These are phyloP conservation scores for Pitangus sulphuratus DNA, from an alignment of 2,797 vertebrate genomes.

Conservation along the genomic window DNA sequence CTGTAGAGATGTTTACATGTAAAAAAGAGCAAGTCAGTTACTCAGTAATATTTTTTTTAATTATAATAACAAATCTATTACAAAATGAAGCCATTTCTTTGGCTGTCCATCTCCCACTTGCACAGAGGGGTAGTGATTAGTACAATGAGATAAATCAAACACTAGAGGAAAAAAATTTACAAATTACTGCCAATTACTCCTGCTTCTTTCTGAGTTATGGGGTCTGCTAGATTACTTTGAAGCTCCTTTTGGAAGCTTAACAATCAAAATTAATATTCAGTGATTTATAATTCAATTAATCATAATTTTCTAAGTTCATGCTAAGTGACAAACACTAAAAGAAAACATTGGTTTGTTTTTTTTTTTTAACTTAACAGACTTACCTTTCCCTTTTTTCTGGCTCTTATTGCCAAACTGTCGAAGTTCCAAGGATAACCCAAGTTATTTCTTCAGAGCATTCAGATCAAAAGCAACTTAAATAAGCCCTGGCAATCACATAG, in stretches of 20 bases:
- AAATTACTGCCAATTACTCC: conserved; percentile 16
- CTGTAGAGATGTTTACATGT: conserved; percentile 65
- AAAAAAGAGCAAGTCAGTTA: conserved; percentile 59
- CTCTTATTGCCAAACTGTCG: neutral
- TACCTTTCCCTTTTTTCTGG: neutral
- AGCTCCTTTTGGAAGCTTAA: conserved; percentile 3
- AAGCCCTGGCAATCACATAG: neutral
- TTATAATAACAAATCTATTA: conserved; percentile 57
- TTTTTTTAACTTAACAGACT: neutral
- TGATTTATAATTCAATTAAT: neutral
- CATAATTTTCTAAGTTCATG: neutral
- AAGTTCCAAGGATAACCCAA: neutral
- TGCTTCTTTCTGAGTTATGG: neutral
- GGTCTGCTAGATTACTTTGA: neutral
- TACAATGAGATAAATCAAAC: conserved; percentile 7
- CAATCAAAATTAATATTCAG: neutral
- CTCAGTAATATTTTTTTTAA: conserved; percentile 1
- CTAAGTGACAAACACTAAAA: neutral
- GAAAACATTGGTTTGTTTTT: neutral
- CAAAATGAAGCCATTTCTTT: conserved; percentile 18
- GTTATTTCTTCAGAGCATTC: neutral
- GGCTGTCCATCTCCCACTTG: conserved; percentile 2
- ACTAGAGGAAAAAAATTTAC: neutral
- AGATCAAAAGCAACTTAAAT: neutral
- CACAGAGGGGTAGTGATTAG: neutral